Evolutionary conservation across 1,140 invertebrate species (phyloP).

Genomic region (Brachionus asplanchnoidis): DNA sequence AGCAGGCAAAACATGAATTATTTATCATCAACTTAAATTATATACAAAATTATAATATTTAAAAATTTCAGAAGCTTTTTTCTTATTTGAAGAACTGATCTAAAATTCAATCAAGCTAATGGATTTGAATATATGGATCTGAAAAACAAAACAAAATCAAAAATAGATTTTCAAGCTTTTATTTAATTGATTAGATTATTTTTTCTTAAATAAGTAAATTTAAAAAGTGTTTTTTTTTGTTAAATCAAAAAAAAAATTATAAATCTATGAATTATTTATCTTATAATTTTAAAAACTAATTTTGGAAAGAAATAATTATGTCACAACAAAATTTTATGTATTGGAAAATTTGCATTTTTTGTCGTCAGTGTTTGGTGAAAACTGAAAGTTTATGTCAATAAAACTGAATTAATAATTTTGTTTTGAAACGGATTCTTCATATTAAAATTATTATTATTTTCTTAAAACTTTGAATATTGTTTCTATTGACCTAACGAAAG

Average conservation of each 20-base stretch:
- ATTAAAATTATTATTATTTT: background rate
- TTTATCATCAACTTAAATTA: background rate
- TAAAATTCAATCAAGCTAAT: too few relatives aligned
- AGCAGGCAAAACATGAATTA: background rate
- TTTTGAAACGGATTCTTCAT: background rate
- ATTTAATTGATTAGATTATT: background rate
- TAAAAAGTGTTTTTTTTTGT: too few relatives aligned
- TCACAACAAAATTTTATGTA: background rate
- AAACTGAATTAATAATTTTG: background rate
- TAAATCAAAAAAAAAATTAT: background rate
- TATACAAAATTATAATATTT: background rate
- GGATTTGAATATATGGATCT: too few relatives aligned
- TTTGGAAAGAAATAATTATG: background rate
- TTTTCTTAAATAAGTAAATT: background rate
- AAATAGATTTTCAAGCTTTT: too few relatives aligned
- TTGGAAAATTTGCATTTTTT: background rate
- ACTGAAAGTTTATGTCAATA: background rate
- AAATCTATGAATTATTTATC: background rate
- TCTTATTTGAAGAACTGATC: too few relatives aligned
- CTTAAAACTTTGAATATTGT: background rate
- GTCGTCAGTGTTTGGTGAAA: background rate
- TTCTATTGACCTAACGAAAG: too few relatives aligned
- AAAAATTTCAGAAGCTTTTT: background rate
- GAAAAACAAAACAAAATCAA: too few relatives aligned
- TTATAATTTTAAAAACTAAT: background rate